Evolutionary conservation across 1,140 invertebrate species (phyloP).

Genomic region (Drosophila burlai): DNA sequence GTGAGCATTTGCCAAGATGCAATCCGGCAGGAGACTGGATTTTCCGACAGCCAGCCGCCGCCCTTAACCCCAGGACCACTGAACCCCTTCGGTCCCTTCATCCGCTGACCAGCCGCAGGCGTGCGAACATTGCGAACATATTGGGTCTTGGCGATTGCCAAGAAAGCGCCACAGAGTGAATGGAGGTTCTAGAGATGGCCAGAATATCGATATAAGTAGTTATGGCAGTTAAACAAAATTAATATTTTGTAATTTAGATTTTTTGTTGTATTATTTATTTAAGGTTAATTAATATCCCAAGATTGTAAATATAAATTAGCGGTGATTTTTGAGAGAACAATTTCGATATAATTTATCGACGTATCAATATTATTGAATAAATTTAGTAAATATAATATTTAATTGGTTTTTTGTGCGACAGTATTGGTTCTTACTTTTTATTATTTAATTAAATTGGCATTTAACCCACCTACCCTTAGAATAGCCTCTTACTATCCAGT

Average conservation of each 20-base stretch:
- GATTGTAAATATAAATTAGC: too few relatives aligned
- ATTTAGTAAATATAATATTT: too few relatives aligned
- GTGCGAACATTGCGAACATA: slow-evolving; percentile 60
- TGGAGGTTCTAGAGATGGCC: not conserved
- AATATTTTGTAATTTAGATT: not conserved
- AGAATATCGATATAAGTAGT: not conserved
- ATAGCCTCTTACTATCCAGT: not conserved
- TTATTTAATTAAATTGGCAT: too few relatives aligned
- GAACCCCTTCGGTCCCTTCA: not conserved
- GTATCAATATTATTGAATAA: too few relatives aligned
- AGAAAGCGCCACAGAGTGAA: slow-evolving; percentile 19
- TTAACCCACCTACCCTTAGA: not conserved
- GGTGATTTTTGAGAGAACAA: too few relatives aligned
- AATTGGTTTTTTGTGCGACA: too few relatives aligned
- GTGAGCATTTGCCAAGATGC: slow-evolving; percentile 58
- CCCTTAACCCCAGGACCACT: not conserved
- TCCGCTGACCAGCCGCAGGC: slow-evolving; percentile 42
- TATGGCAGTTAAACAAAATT: not conserved
- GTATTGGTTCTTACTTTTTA: too few relatives aligned
- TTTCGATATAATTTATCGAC: too few relatives aligned
- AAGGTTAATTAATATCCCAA: not conserved
- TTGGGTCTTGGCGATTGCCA: slow-evolving; percentile 45
- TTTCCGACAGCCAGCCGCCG: slow-evolving; percentile 2
- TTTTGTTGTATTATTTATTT: too few relatives aligned
- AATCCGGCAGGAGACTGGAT: slow-evolving; percentile 23